Base-by-base conservation (phyloP, 1,140 invertebrate species). In the Tetramorium parvispinum region DNA sequence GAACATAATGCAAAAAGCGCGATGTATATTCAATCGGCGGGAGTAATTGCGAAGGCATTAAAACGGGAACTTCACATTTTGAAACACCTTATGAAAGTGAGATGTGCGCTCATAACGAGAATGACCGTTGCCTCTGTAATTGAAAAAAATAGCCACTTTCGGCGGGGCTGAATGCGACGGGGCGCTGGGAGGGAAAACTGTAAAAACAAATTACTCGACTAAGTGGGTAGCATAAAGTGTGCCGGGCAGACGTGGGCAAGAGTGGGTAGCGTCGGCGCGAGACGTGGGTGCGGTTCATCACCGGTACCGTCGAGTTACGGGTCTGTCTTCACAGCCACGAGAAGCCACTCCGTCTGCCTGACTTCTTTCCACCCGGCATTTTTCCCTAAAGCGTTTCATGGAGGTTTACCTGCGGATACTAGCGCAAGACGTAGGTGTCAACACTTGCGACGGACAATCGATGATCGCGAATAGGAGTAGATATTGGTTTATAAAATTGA, bases 271-370 rank as follows among this genome's bases (percentile, higher is more conserved):
- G 70, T 55, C 78, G 37, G 70, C 55, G 88, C 77, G 85, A 89
- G 65, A 55, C 88, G 88, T 85, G 83, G 81, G 85, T 88, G 89
- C 89, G 75, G 90, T 91, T 82, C 89, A 88, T 91, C 91, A 91
- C 68, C 55, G 24, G 46, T 66, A 43, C 73, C 63, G 81, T 86
- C 85, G 66, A 79, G 81, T 82, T 87, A 82, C 81, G 61, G 85
- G 83, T 77, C 85, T 85, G 87, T 85, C 81, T 78, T 90, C 85
- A 51, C 83, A 61, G 46, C 55, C 71, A 89, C 79, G 53, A 70
- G 63, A 73, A 85, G 79, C 85, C 85, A 87, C 73, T 83, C 85
- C 18, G 85, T 89, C 85, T 85, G 55, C 40, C 27, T 75, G 40
- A 57, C 18, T 83, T 59, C 68, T 83, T 75, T 83, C 46, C 43